Conservation (phyloP, 2,888 invertebrate species). For the Prosopocoilus inquinatus region DNA sequence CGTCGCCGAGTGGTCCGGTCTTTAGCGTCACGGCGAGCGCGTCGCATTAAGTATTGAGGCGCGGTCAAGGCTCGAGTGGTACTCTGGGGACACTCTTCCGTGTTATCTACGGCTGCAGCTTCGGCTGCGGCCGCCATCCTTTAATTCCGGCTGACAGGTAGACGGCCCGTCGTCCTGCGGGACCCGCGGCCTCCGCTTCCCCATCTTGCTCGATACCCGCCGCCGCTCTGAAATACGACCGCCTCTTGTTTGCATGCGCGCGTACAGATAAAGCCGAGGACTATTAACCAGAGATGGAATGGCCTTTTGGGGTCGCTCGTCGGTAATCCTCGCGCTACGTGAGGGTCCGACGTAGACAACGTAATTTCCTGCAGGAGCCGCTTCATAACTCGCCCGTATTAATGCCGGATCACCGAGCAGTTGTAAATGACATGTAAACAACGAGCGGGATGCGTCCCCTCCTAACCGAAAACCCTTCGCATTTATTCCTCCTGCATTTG, state of each 20-base stretch:
- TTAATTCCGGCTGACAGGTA: slow-evolving; percentile 61
- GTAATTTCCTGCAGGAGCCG: slow-evolving; percentile 34
- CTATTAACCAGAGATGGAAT: slow-evolving; percentile 38
- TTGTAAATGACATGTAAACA: slow-evolving; percentile 38
- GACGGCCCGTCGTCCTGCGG: slow-evolving; percentile 46
- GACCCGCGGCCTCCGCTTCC: slow-evolving; percentile 34
- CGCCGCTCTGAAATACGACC: slow-evolving; percentile 9
- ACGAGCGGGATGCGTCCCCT: slow-evolving; percentile 11
- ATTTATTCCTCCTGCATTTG: too few relatives aligned
- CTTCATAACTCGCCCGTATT: slow-evolving; percentile 30
- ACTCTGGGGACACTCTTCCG: slow-evolving; percentile 42
- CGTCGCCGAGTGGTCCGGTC: slow-evolving; percentile 33
- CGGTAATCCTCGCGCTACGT: slow-evolving; percentile 38
- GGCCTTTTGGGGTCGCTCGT: slow-evolving; percentile 36
- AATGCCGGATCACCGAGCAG: slow-evolving; percentile 16
- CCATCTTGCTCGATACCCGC: slow-evolving; percentile 16
- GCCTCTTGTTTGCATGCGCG: slow-evolving; percentile 55
- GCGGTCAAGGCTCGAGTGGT: slow-evolving; percentile 41
- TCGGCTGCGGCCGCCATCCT: slow-evolving; percentile 52
- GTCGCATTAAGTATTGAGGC: slow-evolving; percentile 48
- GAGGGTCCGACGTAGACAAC: slow-evolving; percentile 34
- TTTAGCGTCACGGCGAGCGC: slow-evolving; percentile 39
- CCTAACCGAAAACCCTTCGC: too few relatives aligned
- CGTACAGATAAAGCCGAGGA: slow-evolving; percentile 43
- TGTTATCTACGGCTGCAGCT: slow-evolving; percentile 47